Evolutionary conservation across 1,140 invertebrate genomes (phyloP).

Genomic region (Trachymyrmex cornetzi): DNA sequence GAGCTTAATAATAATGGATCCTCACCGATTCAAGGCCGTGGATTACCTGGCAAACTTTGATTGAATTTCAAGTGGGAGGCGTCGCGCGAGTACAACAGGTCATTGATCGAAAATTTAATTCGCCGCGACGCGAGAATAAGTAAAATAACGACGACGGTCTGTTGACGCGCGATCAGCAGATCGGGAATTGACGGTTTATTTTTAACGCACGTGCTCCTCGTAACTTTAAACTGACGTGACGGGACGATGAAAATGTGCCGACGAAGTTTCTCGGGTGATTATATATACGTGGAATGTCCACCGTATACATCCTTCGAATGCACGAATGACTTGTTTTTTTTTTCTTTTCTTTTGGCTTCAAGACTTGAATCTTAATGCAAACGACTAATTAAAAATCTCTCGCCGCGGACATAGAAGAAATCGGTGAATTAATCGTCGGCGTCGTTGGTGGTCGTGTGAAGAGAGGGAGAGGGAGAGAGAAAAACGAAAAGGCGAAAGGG

Average conservation of each 20-base stretch:
- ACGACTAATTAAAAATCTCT: slow-evolving; percentile 60
- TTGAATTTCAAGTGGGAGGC: slow-evolving; percentile 61
- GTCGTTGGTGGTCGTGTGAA: slow-evolving; percentile 47
- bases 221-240: background rate
- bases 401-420: slow-evolving; percentile 30
- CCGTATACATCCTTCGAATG: slow-evolving; percentile 2
- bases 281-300: slow-evolving; percentile 14
- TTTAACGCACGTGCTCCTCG: background rate
- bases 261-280: slow-evolving; percentile 6
- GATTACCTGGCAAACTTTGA: slow-evolving; percentile 67
- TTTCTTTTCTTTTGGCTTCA: background rate
- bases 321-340: background rate
- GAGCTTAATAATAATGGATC: slow-evolving; percentile 67
- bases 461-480: background rate
- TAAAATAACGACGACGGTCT: background rate
- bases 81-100: slow-evolving; percentile 60
- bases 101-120: slow-evolving; percentile 61
- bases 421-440: slow-evolving; percentile 59
- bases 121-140: slow-evolving; percentile 13
- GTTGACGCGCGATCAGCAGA: slow-evolving; percentile 17
- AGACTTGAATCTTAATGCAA: slow-evolving; percentile 34
- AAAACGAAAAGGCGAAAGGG: slow-evolving; percentile 4
- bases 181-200: slow-evolving; percentile 17
- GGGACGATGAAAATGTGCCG: slow-evolving; percentile 25
- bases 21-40: slow-evolving; percentile 64